Percentiles rank a stretch among this genome's conserved stretches.
Conservation (phyloP, 2,888 invertebrate species). For the Apamea crenata region DNA sequence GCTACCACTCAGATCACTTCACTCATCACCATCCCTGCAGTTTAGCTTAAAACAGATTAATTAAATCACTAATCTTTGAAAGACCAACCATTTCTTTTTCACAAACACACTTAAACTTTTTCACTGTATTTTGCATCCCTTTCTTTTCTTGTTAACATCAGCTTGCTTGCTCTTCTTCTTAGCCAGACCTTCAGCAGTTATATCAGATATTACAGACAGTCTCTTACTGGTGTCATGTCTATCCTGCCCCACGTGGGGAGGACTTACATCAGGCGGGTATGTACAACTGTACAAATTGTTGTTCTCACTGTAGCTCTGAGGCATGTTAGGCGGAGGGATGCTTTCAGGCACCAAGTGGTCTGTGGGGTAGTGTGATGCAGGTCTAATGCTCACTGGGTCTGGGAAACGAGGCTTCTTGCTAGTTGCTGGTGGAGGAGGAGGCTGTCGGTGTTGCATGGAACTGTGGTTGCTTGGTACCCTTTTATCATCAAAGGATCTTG, state of each 20-base stretch:
- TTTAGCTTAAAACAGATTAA: slow-evolving; percentile 28
- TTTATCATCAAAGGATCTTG: slow-evolving; percentile 80
- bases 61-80: slow-evolving; percentile 55
- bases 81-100: slow-evolving; percentile 21
- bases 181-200: slow-evolving; percentile 85
- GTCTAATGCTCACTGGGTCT: slow-evolving; percentile 86
- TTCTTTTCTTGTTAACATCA: slow-evolving; percentile 83
- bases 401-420: slow-evolving; percentile 88
- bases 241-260: slow-evolving; percentile 68
- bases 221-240: slow-evolving; percentile 81
- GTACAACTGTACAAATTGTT: slow-evolving; percentile 85
- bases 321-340: slow-evolving; percentile 70
- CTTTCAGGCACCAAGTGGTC: slow-evolving; percentile 75
- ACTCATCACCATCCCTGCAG: slow-evolving; percentile 10
- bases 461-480: slow-evolving; percentile 68
- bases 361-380: slow-evolving; percentile 86
- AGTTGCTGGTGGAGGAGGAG: slow-evolving; percentile 83
- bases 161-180: slow-evolving; percentile 86
- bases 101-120: slow-evolving; percentile 32
- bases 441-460: slow-evolving; percentile 82
- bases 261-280: slow-evolving; percentile 77
- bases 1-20: slow-evolving; percentile 31
- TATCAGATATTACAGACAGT: slow-evolving; percentile 87
- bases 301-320: slow-evolving; percentile 87
- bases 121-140: slow-evolving; percentile 88